Evolutionary conservation across 1,140 invertebrate genomes (phyloP), one percentile per base, ranked within the genome.

Genomic region (Leptonema lineaticorne): DNA sequence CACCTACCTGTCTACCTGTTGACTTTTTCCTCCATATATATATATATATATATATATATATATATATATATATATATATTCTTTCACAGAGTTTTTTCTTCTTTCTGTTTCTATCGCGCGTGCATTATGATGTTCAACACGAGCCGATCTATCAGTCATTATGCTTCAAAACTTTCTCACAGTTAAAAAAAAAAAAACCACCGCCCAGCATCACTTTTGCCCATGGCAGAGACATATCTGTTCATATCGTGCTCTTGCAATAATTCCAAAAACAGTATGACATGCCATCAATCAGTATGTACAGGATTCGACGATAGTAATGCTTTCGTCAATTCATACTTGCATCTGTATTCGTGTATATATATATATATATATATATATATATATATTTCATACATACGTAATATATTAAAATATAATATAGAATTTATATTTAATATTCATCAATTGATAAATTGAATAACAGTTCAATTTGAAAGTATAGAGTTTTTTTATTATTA

Each of bases 191-290:
- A n/a, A n/a, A n/a, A n/a, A n/a, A n/a, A n/a, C n/a, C n/a, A 33
- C 68, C 63, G 63, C 53, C 50, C 50, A 41, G n/a, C 62, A 69
- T 57, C 46, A n/a, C n/a, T n/a, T n/a, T 64, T 48, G 69, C 37
- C 45, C 30, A 20, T 71, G 69, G 67, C 70, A 71, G 70, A 69
- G 70, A 71, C 63, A 71, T 69, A 71, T 71, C 67, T 71, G 53
- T 56, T 69, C 20, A 20, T 50, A 65, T 69, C 70, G 70, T 71
- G 70, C 33, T 71, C 70, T 22, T 64, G 67, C 68, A 71, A 71
- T 71, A 63, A 69, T 63, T 65, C 70, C 68, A 65, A 69, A 71
- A 69, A 71, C 63, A 71, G 67, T 30, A 57, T 41, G 63, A 37
- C 66, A 45, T 16, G 70, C 46, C 24, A 71, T 71, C 56, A 37